phyloP scores from a whole-genome alignment of 2,797 vertebrate species.

The Tiaroga cobitis region DNA sequence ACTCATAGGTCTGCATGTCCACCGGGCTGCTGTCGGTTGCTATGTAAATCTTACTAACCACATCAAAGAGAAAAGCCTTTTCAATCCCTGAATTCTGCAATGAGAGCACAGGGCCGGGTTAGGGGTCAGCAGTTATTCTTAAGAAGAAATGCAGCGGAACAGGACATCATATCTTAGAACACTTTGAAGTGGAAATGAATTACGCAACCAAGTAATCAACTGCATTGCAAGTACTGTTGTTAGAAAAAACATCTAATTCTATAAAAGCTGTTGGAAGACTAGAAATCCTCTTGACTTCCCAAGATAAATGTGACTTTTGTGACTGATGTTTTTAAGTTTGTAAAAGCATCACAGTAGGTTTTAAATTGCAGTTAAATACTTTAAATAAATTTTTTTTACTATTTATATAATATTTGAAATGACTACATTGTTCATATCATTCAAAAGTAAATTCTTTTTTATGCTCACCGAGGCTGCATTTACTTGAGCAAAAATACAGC shows the following conservation, averaged over 20 bases:
- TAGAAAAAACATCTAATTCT: conserved; percentile 30
- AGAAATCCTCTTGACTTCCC: conserved; percentile 1
- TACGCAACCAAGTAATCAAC: conserved; percentile 32
- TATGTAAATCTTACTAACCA: conserved; percentile 96
- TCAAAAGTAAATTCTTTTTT: neutral
- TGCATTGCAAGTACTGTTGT: conserved; percentile 24
- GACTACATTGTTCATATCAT: neutral
- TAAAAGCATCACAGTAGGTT: neutral
- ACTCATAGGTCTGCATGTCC: conserved; percentile 93
- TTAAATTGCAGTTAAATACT: neutral
- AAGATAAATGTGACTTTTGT: neutral
- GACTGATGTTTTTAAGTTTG: neutral
- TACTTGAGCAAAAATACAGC: neutral
- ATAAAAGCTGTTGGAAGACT: conserved; percentile 9
- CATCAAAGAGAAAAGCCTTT: conserved; percentile 93
- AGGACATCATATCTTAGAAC: conserved; percentile 26
- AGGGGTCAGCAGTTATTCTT: conserved; percentile 2
- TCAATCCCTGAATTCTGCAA: conserved; percentile 87
- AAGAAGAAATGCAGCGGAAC: conserved; percentile 14
- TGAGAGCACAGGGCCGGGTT: conserved; percentile 17
- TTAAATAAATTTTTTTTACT: no score
- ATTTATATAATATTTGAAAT: neutral
- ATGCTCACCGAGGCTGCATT: neutral
- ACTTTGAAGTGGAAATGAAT: conserved; percentile 39
- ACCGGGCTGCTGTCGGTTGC: conserved; percentile 92